Evolutionary conservation across 2,113 vertebrate genomes (phyloP), one percentile per base, ranked within the genome.

Genomic region (Oenanthe melanoleuca): DNA sequence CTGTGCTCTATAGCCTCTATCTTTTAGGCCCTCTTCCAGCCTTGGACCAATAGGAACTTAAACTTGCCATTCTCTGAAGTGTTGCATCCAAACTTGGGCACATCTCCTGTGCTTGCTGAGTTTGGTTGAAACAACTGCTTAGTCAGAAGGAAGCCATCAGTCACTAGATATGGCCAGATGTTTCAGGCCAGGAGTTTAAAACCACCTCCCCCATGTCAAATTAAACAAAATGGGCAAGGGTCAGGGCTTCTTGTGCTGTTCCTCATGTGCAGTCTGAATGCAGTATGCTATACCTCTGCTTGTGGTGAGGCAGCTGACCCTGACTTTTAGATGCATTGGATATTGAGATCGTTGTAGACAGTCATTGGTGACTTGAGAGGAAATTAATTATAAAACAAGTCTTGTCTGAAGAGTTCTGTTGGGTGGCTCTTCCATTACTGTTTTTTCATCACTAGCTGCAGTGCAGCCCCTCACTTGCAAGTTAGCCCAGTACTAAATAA

Each of bases 41-140:
- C 59, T 72, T 0, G 0, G 45, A 57, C 12, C n/a, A 57, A 44
- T 14, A 61, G 55, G 42, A 81, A 61, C 33, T 82, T 88, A n/a
- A 60, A 60, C 37, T 75, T 75, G 33, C 31, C 21, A 26, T 83
- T 65, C 38, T 2, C 0, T 61, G 80, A 45, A 26, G n/a, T 16
- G 40, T 49, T 81, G 80, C 38, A 37, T 88, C 75, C 55, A 34
- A 79, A 69, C 42, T 64, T 7, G 3, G 38, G 33, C 71, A 47
- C 40, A 13, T 69, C 70, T 86, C 53, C 49, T 1, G 1, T 47
- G 11, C 55, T 79, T 64, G 60, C 50, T 8, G 31, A 89, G 53
- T 69, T 87, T 73, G 47, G 34, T 80, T 70, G 40, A 47, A 94
- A 6, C 53, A 70, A 33, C 47, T 93, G 63, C 81, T 92, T 86